Evolutionary conservation across 2,888 invertebrate genomes (phyloP), one percentile per base, ranked within the genome.

Genomic region (Acheta domesticus): DNA sequence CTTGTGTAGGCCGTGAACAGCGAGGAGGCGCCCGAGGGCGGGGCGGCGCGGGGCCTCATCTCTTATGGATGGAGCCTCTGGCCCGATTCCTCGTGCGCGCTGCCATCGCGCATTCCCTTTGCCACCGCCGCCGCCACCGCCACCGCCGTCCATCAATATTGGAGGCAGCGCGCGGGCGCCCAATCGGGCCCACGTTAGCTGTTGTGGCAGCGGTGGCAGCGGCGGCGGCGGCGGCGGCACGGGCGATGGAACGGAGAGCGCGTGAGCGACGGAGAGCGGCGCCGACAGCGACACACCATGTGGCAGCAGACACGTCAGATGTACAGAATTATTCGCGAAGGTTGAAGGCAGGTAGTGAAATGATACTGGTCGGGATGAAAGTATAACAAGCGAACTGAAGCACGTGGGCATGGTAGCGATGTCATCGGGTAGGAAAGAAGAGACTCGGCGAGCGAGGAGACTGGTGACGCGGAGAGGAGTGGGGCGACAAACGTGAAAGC

Each of bases 141-240:
- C n/a, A n/a, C 62, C 62, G 62, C 14, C 62, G 62, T 14, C 62
- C 62, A 62, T 62, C 62, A 62, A 62, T 62, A 62, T 62, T 62
- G 62, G 62, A 62, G 62, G 62, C 62, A 11, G n/a, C 62, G 62
- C n/a, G 16, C 62, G n/a, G 16, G 62, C 16, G 16, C 62, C 62
- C 62, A 62, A 62, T 62, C 62, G 62, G 14, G 62, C 62, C 62
- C 62, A 62, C 62, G 62, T 62, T 62, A 62, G 62, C 62, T 62
- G 62, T 62, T 62, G 62, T 62, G 62, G 62, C 16, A n/a, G 62
- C 62, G 62, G 62, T 4, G n/a, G n/a, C n/a, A n/a, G n/a, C n/a
- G 62, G 62, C 62, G 62, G 62, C 14, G 62, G n/a, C 62, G n/a
- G 62, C 62, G n/a, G 62, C n/a, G n/a, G 62, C 62, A 12, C 62